These are phyloP conservation scores for Microhierax caerulescens DNA, from an alignment of 2,797 vertebrate genomes.

Conservation along the genomic window DNA sequence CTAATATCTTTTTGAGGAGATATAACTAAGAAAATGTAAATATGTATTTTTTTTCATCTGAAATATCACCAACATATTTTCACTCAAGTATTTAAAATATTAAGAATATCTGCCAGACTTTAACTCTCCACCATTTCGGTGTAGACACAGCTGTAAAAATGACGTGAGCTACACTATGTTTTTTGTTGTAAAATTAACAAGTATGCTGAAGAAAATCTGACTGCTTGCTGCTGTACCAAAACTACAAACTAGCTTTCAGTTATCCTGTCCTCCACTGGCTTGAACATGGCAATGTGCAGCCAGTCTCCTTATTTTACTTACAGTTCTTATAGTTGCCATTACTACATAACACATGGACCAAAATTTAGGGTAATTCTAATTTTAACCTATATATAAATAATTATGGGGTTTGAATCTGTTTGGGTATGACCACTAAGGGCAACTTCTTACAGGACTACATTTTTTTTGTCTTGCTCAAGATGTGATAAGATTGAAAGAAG, in stretches of 20 bases:
- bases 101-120: neutral
- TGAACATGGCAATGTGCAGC: no score
- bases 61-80: neutral
- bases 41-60: neutral
- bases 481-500: neutral
- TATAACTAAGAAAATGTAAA: neutral
- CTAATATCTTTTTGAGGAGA: neutral
- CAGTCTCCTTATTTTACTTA: neutral
- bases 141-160: neutral
- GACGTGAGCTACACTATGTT: neutral
- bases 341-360: neutral
- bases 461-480: neutral
- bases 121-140: neutral
- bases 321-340: neutral
- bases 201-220: neutral
- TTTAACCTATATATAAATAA: neutral
- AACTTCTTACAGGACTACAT: neutral
- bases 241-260: neutral
- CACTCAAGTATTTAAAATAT: neutral
- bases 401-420: neutral
- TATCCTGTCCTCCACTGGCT: neutral
- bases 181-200: neutral
- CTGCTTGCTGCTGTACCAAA: neutral
- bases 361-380: neutral
- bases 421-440: neutral